phyloP scores from a whole-genome alignment of 2,797 vertebrate genomes.

The Lithobates sylvaticus region DNA sequence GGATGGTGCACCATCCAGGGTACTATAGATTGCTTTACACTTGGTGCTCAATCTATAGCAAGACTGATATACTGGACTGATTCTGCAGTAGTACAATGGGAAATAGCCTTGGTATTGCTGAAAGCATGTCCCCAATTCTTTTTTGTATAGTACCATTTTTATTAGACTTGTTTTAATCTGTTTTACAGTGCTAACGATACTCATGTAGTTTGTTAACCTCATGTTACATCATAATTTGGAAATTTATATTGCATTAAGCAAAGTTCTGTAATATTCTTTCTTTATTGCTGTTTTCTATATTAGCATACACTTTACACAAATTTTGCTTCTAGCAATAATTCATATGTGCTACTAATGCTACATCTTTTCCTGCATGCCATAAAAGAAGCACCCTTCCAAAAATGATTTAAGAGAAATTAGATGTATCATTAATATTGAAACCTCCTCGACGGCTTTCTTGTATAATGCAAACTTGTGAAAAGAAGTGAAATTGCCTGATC shows the following conservation, averaged over 20 bases:
- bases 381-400: conserved; percentile 9
- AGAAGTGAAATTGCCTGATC: conserved; percentile 60
- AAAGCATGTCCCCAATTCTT: background rate
- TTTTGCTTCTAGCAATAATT: conserved; percentile 8
- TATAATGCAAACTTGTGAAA: conserved; percentile 43
- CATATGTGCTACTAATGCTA: conserved; percentile 19
- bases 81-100: too few species aligned
- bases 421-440: conserved; percentile 51
- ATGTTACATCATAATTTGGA: conserved; percentile 16
- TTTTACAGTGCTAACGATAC: background rate
- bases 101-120: background rate
- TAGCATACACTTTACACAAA: conserved; percentile 22
- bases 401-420: conserved; percentile 31
- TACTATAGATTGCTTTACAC: too few species aligned
- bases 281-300: conserved; percentile 16
- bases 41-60: too few species aligned
- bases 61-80: too few species aligned
- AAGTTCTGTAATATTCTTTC: conserved; percentile 4
- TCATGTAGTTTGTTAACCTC: conserved; percentile 25
- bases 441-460: conserved; percentile 11
- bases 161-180: background rate
- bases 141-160: background rate
- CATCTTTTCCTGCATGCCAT: background rate
- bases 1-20: too few species aligned
- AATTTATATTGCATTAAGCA: background rate